Evolutionary conservation across 1,140 invertebrate genomes (phyloP).

Genomic region (Drosophila persimilis): DNA sequence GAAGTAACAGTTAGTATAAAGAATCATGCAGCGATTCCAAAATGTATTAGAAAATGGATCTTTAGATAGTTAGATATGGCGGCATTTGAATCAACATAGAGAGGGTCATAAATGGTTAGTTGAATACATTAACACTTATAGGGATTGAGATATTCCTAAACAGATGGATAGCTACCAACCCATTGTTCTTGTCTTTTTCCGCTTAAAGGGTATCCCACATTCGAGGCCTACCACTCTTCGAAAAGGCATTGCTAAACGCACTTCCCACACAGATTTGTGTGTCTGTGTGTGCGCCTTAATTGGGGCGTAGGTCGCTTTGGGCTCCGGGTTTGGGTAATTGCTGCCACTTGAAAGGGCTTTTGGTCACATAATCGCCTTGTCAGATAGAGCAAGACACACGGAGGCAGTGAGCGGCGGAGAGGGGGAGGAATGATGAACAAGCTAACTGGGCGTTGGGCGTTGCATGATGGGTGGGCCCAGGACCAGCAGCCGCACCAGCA

Average conservation of each 20-base stretch:
- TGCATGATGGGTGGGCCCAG: slow-evolving; percentile 29
- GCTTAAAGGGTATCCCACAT: neutral
- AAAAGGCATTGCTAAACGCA: slow-evolving; percentile 37
- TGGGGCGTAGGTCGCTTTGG: slow-evolving; percentile 60
- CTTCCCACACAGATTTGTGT: slow-evolving; percentile 80
- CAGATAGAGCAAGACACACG: slow-evolving; percentile 50
- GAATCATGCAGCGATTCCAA: too few species aligned
- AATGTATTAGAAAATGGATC: too few species aligned
- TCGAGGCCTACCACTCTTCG: neutral
- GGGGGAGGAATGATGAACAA: slow-evolving; percentile 33
- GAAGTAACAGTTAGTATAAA: too few species aligned
- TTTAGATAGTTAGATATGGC: too few species aligned
- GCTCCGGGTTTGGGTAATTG: slow-evolving; percentile 67
- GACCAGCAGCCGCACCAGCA: neutral
- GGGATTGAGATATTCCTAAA: too few species aligned
- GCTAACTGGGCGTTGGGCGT: slow-evolving; percentile 39
- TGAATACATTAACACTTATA: too few species aligned
- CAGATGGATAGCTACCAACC: too few species aligned
- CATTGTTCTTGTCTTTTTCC: too few species aligned
- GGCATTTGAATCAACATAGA: too few species aligned
- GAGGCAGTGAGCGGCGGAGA: neutral
- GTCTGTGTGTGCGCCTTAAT: slow-evolving; percentile 53
- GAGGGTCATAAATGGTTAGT: too few species aligned
- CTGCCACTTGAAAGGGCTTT: slow-evolving; percentile 65
- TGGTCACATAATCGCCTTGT: slow-evolving; percentile 65